Evolutionary conservation across 2,888 invertebrate genomes (phyloP), one percentile per base, ranked within the genome.

Genomic region (Meghimatium bilineatum): DNA sequence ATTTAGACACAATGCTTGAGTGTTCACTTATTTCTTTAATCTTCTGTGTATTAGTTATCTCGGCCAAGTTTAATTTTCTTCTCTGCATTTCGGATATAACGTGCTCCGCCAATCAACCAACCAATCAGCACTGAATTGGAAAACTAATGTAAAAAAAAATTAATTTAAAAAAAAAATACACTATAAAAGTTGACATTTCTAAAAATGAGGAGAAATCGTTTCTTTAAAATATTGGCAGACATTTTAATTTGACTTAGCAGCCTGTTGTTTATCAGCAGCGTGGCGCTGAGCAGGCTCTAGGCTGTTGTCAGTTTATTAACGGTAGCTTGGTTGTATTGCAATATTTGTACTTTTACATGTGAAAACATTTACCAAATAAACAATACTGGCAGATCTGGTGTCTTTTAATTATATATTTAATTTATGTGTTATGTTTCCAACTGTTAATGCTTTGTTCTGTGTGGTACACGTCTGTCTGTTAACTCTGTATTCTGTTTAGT

Each of bases 341-440:
- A 89, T 91, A 89, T 90, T 91, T 91, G 91, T 91, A 91, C 89
- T 90, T 91, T 90, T 90, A 90, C 90, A 91, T 90, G 90, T 91
- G 89, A 88, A 89, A 87, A 86, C 86, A 88, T 87, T 88, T 88
- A 89, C 88, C 88, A 88, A 89, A 89, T 88, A 85, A 87, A 87
- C 79, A 84, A 84, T 80, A 80, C 74, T 49, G 75, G 56, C 67
- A 84, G 80, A 29, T 29, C 2, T n/a, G 5, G 1, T 2, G 52
- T 32, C 20, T 74, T 44, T 74, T 52, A 32, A 12, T 74, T 71
- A 38, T 71, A 71, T 36, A 38, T 71, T 71, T 8, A 14, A 5
- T 44, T n/a, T n/a, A n/a, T 44, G 44, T 44, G 44, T 44, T 44
- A 44, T 12, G 12, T 44, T 44, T n/a, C n/a, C n/a, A n/a, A n/a